phyloP scores from a whole-genome alignment of 2,888 invertebrate species.

The Scaptodrosophila latifasciaeformis region DNA sequence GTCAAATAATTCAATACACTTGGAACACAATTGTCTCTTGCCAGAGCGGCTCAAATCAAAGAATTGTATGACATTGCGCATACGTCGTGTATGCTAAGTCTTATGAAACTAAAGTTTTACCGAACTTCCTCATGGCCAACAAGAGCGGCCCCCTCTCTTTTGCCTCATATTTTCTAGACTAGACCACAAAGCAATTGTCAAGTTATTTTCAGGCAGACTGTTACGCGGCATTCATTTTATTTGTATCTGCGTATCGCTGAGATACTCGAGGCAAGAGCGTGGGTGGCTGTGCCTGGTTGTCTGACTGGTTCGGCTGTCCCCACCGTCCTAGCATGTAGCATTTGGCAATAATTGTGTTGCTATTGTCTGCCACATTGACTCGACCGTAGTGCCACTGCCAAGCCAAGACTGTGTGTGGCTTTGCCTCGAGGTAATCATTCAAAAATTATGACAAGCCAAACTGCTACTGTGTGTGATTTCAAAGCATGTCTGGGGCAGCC shows the following conservation, averaged over 20 bases:
- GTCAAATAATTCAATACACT: too few relatives aligned
- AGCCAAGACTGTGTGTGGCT: slow-evolving; percentile 65
- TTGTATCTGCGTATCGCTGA: slow-evolving; percentile 25
- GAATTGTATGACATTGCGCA: slow-evolving; percentile 58
- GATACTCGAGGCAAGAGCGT: slow-evolving; percentile 33
- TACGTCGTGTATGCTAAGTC: slow-evolving; percentile 62
- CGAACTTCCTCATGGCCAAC: too few relatives aligned
- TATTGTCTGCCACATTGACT: slow-evolving; percentile 40
- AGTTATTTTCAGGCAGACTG: slow-evolving; percentile 34
- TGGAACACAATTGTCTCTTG: slow-evolving; percentile 7
- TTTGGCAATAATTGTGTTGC: slow-evolving; percentile 64
- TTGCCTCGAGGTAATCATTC: slow-evolving; percentile 69
- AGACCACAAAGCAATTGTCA: slow-evolving; percentile 44
- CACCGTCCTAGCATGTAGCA: too few relatives aligned
- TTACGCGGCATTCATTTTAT: too few relatives aligned
- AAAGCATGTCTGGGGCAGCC: slow-evolving; percentile 10
- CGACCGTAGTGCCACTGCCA: slow-evolving; percentile 35
- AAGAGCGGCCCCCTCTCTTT: too few relatives aligned
- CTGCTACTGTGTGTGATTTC: slow-evolving; percentile 60
- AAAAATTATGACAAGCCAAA: slow-evolving; percentile 69
- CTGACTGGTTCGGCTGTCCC: too few relatives aligned
- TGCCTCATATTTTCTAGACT: slow-evolving; percentile 11
- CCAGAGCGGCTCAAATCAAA: slow-evolving; percentile 51
- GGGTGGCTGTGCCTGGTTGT: slow-evolving; percentile 15
- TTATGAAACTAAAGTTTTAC: too few relatives aligned